phyloP scores from a whole-genome alignment of 2,888 invertebrate species.

The Branchipolynoe longqiensis region DNA sequence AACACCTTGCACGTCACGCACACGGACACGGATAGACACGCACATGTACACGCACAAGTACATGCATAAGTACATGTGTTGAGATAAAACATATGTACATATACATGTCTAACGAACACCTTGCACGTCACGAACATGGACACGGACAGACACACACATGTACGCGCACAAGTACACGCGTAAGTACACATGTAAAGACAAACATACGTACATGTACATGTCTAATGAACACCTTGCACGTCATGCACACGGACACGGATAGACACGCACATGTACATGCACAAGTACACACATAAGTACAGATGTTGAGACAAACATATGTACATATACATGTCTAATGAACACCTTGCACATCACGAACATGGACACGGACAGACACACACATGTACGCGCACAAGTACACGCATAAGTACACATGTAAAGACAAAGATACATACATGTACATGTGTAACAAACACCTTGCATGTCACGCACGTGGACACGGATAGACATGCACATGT shows the following conservation, averaged over 20 bases:
- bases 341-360: background rate
- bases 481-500: background rate
- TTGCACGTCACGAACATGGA: background rate
- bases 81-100: background rate
- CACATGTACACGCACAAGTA: background rate
- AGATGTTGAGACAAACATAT: background rate
- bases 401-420: background rate
- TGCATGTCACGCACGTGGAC: background rate
- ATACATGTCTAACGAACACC: too few species aligned
- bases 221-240: background rate
- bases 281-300: background rate
- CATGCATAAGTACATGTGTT: background rate
- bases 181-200: background rate
- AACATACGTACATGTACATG: background rate
- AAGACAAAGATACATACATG: background rate
- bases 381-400: background rate
- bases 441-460: background rate
- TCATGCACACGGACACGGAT: background rate
- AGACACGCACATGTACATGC: background rate
- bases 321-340: background rate
- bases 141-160: background rate
- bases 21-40: background rate
- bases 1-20: background rate
- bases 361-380: background rate
- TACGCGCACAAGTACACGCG: background rate